Conservation (phyloP, 2,113 vertebrate genomes). For the Indri indri region DNA sequence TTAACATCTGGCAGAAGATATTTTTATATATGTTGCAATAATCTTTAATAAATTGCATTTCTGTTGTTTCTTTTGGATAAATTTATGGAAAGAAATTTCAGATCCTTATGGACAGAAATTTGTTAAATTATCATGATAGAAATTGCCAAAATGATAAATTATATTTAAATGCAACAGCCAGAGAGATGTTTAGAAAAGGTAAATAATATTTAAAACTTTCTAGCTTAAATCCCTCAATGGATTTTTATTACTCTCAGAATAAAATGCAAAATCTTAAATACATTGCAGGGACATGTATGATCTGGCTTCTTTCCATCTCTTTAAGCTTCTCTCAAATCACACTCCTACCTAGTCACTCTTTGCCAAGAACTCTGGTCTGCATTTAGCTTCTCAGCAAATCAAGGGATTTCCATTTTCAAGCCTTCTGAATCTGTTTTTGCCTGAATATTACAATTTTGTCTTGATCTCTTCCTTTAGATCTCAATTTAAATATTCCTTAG, state of each 20-base stretch:
- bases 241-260: neutral
- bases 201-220: neutral
- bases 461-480: neutral
- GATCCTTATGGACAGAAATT: neutral
- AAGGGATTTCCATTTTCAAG: neutral
- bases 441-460: neutral
- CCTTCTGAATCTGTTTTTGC: neutral
- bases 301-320: neutral
- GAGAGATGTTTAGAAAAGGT: neutral
- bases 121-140: neutral
- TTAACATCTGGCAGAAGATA: neutral
- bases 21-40: neutral
- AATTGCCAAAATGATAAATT: neutral
- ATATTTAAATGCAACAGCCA: neutral
- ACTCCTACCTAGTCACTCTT: neutral
- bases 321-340: neutral
- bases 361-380: neutral
- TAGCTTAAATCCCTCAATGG: neutral
- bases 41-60: neutral
- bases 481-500: neutral
- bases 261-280: neutral
- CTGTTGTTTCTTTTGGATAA: neutral
- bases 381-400: neutral
- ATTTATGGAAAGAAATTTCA: neutral
- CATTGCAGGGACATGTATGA: neutral